A percentile compares a stretch with the other conserved stretches of the same genome.
phyloP scores from a whole-genome alignment of 53 echinoderm and acorn worm genomes.

The Patiria pectinifera region DNA sequence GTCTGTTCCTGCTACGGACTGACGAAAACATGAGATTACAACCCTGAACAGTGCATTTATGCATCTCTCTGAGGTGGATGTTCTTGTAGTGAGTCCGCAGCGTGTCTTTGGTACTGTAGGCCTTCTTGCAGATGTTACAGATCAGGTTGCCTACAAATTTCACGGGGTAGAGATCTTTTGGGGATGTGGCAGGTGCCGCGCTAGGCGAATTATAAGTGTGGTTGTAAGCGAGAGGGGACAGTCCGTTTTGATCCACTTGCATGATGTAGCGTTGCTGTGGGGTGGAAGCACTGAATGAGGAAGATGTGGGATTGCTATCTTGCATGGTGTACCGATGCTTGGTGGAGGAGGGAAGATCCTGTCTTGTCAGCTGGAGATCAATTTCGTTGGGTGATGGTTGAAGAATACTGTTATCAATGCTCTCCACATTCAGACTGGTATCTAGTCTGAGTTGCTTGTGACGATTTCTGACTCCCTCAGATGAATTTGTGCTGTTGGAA shows the following conservation, averaged over 20 bases:
- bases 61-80: constrained; percentile 71
- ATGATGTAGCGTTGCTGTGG: constrained; percentile 48
- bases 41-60: constrained; percentile 68
- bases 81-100: constrained; percentile 69
- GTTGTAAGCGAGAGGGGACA: constrained; percentile 52
- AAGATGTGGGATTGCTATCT: constrained; percentile 20
- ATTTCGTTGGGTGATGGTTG: constrained; percentile 32
- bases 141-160: constrained; percentile 51
- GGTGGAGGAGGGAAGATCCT: constrained; percentile 21
- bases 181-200: constrained; percentile 6
- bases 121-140: constrained; percentile 70
- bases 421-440: not conserved
- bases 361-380: constrained; percentile 44
- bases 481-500: constrained; percentile 8
- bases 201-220: constrained; percentile 19
- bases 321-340: constrained; percentile 41
- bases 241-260: constrained; percentile 57
- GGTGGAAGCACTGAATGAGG: constrained; percentile 12
- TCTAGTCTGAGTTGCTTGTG: not conserved
- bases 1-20: constrained; percentile 65
- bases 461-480: constrained; percentile 22
- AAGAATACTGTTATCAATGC: constrained; percentile 1
- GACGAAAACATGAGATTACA: constrained; percentile 72
- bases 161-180: constrained; percentile 13
- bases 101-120: constrained; percentile 65